Evolutionary conservation across 2,888 invertebrate genomes (phyloP).

Genomic region (Pollenia labialis): DNA sequence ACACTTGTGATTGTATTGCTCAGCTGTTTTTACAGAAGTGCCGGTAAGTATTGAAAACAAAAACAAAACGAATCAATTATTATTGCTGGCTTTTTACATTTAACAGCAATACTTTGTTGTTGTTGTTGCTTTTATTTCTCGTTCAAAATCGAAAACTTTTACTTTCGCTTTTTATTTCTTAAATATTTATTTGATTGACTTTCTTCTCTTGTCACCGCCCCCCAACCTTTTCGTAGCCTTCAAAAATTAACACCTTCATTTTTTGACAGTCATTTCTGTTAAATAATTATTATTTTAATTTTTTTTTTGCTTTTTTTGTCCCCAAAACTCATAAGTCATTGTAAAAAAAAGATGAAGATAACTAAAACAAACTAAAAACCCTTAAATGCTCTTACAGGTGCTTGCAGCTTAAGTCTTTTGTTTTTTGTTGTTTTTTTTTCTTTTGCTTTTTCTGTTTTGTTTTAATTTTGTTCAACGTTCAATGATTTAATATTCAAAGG

Average conservation of each 20-base stretch:
- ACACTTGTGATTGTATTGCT: constrained; percentile 59
- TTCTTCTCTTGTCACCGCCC: constrained; percentile 34
- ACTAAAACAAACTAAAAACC: background rate
- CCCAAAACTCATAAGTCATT: constrained; percentile 55
- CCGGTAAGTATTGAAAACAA: constrained; percentile 77
- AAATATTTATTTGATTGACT: constrained; percentile 67
- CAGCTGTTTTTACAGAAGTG: constrained; percentile 76
- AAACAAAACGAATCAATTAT: background rate
- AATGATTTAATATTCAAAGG: constrained; percentile 52
- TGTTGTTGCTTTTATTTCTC: constrained; percentile 11
- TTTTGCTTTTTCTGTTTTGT: background rate
- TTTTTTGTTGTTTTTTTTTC: constrained; percentile 12
- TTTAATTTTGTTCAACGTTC: constrained; percentile 32
- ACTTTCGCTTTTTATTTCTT: constrained; percentile 69
- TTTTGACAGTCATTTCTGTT: background rate
- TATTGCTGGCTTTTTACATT: background rate
- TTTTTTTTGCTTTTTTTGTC: background rate
- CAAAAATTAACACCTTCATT: constrained; percentile 5
- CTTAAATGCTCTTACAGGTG: background rate
- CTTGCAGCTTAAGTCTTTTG: constrained; percentile 63
- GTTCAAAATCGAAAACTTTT: constrained; percentile 52
- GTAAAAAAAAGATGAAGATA: background rate
- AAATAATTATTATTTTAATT: background rate
- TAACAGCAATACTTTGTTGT: background rate
- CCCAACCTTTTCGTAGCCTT: background rate